Evolutionary conservation across 2,113 vertebrate genomes (phyloP), one percentile per base, ranked within the genome.

Genomic region (Manacus vitellinus): DNA sequence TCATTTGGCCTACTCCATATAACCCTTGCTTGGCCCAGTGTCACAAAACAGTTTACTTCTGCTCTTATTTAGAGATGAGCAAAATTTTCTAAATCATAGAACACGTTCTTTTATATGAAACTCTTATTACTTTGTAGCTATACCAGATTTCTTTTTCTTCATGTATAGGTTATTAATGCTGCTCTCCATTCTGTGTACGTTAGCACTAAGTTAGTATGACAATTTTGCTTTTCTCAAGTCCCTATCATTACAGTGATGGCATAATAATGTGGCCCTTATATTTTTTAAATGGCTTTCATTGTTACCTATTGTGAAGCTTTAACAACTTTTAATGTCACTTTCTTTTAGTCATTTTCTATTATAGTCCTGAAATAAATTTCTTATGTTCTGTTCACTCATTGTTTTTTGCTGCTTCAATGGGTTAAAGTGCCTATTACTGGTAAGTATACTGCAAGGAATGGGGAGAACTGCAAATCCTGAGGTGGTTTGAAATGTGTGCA

Each of bases 361-460:
- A 79, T 44, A 88, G 47, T 55, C 80, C 95, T 96, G 46, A 95
- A 97, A 96, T 97, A 93, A 96, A 96, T 94, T 92, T 95, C 97
- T 98, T 92, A 91, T 95, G 79, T 96, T 96, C 97, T 98, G 89
- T 96, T 94, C 96, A 89, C 68, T 97, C 80, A 92, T 92, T 97
- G 94, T 98, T 97, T 97, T 98, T 97, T 98, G 98, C 99, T 99
- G 98, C 99, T 98, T 97, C 98, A 95, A 97, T 98, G 97, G 97
- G 96, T 97, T 98, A 97, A 98, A 99, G 99, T 99, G 97, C 99
- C 99, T 95, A 99, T 99, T 97, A 99, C 99, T 94, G 99, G 99
- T 99, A 98, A 99, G 99, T 98, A 92, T 94, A 85, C 85, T 80
- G 31, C 33, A 35, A 96, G 89, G 70, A 93, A 84, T 37, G 70